Evolutionary conservation across 2,113 vertebrate genomes (phyloP), one percentile per base, ranked within the genome.

Genomic region (Hystrix brachyura): DNA sequence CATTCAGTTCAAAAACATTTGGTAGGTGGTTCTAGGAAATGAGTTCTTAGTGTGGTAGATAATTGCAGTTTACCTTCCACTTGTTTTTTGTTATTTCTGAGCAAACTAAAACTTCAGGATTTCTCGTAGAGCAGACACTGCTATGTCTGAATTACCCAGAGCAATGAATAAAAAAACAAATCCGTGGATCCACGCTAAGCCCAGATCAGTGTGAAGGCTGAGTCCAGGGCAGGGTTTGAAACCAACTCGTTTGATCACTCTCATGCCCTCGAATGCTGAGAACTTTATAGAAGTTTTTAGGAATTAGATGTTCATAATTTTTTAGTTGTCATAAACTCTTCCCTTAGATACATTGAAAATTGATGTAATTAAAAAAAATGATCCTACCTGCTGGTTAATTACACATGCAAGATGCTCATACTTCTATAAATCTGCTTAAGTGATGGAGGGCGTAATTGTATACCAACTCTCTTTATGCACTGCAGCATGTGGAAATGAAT

Each of bases 351-450:
- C 53, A 23, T 3, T 92, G 92, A 72, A 94, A 96, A 93, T 53
- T 18, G 27, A 27, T 81, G 0, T 80, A 3, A 69, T 79, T 90
- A 67, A 85, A 53, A 80, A 87, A 90, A 59, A 79, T 88, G n/a
- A 43, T 43, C 57, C 65, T 89, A n/a, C 65, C 32, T 64, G 59
- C 38, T 83, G 34, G 76, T 86, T 86, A 93, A 92, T 97, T 86
- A 72, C 60, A 91, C 72, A 19, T 59, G 65, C 91, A 92, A 79
- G 55, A 48, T 59, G 53, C 89, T 53, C 81, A 21, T 32, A 9
- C 34, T 48, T 76, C n/a, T 27, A 59, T 93, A 93, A 85, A 59
- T 91, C 85, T 91, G 93, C 34, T 21, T 65, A 72, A n/a, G 57
- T 2, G 81, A 69, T 4, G 8, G 82, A 18, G 65, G 34, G 38